Percentiles rank a stretch among this genome's conserved stretches.
Conservation (phyloP, 2,113 vertebrate species). For the Ctenodactylus gundi region DNA sequence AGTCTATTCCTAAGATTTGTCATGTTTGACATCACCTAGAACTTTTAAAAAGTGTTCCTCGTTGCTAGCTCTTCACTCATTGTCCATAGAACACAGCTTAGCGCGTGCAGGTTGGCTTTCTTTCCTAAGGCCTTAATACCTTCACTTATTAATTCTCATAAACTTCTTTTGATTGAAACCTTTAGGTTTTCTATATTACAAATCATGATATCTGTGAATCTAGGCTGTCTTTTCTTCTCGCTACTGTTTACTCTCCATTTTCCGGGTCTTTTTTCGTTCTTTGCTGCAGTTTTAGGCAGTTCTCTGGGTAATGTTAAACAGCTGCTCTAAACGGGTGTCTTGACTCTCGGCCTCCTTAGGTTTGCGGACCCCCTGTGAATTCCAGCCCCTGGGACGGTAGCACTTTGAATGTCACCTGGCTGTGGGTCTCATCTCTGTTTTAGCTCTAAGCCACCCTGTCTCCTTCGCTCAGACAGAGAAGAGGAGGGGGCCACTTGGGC, state of each 20-base stretch:
- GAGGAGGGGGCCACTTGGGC: too few relatives aligned
- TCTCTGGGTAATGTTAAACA: not conserved
- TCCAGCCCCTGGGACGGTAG: not conserved
- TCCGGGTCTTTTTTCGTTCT: not conserved
- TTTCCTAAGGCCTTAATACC: not conserved
- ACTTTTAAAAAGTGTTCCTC: not conserved
- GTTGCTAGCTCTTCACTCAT: not conserved
- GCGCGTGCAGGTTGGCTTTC: not conserved
- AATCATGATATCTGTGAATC: not conserved
- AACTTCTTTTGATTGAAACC: not conserved
- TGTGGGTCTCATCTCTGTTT: too few relatives aligned
- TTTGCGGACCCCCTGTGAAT: not conserved
- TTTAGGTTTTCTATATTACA: not conserved
- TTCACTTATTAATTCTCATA: not conserved
- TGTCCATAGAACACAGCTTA: not conserved
- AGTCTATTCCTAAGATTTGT: not conserved
- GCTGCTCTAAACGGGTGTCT: not conserved
- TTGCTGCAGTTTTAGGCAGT: not conserved
- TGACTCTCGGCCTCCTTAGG: too few relatives aligned
- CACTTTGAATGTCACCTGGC: not conserved
- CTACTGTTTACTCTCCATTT: not conserved
- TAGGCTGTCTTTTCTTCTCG: not conserved
- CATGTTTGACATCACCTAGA: not conserved
- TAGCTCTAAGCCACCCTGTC: not conserved
- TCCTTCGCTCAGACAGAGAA: not conserved